Evolutionary conservation across 2,888 invertebrate genomes (phyloP).

Genomic region (Lochmaea capreae): DNA sequence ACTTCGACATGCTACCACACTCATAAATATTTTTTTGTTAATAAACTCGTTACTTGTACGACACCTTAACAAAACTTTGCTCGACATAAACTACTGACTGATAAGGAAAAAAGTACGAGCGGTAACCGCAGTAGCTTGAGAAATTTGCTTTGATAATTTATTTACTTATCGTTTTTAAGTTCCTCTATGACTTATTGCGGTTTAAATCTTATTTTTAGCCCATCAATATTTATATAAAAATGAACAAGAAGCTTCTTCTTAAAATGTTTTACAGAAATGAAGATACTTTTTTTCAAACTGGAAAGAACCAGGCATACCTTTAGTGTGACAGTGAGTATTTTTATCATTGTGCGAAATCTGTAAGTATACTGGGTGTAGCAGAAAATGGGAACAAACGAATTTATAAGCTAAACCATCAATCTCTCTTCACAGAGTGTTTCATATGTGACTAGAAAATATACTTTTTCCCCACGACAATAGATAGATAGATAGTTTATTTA

Average conservation of each 20-base stretch:
- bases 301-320: too few species aligned
- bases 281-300: neutral
- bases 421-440: too few species aligned
- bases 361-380: too few species aligned
- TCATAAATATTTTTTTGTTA: slow-evolving; percentile 10
- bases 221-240: neutral
- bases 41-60: neutral
- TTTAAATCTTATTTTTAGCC: neutral
- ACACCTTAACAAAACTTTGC: slow-evolving; percentile 3
- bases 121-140: slow-evolving; percentile 30
- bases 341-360: too few species aligned
- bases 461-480: too few species aligned
- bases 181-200: slow-evolving; percentile 24
- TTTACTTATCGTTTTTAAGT: slow-evolving; percentile 38
- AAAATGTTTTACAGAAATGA: neutral
- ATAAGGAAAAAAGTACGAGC: slow-evolving; percentile 29
- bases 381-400: too few species aligned
- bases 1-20: slow-evolving; percentile 43
- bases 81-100: slow-evolving; percentile 37
- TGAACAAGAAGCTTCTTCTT: neutral
- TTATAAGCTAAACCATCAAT: too few species aligned
- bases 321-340: too few species aligned
- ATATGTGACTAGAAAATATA: too few species aligned
- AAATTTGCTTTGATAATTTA: slow-evolving; percentile 42
- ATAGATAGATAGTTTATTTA: too few species aligned